Evolutionary conservation across 2,888 invertebrate species (phyloP).

Genomic region (Exephanes ischioxanthus): DNA sequence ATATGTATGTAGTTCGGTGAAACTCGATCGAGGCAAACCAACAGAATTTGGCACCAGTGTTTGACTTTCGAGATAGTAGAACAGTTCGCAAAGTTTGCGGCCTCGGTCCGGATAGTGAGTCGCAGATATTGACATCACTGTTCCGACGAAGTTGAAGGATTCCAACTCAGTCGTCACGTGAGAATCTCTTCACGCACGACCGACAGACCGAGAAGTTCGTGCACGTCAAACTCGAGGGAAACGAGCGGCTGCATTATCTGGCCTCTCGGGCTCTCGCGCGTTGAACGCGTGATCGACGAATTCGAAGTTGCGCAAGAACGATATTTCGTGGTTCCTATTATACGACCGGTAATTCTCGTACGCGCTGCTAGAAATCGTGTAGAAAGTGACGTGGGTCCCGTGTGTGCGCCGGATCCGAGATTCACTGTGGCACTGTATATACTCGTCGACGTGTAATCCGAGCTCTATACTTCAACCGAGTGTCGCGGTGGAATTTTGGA

Average conservation of each 20-base stretch:
- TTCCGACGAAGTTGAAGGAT: neutral
- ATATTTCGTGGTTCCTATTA: slow-evolving; percentile 58
- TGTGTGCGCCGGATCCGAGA: slow-evolving; percentile 29
- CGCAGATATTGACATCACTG: slow-evolving; percentile 5
- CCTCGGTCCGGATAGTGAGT: slow-evolving; percentile 3
- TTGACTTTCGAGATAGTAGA: slow-evolving; percentile 6
- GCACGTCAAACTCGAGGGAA: neutral
- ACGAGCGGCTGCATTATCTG: neutral
- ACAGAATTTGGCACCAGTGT: slow-evolving; percentile 14
- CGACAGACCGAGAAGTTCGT: neutral
- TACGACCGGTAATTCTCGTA: slow-evolving; percentile 41
- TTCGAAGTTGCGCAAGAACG: slow-evolving; percentile 56
- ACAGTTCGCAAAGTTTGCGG: slow-evolving; percentile 2
- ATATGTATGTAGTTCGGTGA: neutral
- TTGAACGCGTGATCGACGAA: slow-evolving; percentile 46
- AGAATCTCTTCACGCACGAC: slow-evolving; percentile 12
- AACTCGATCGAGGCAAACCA: slow-evolving; percentile 8
- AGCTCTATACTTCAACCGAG: neutral
- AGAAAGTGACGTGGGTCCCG: slow-evolving; percentile 57
- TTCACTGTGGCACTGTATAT: neutral
- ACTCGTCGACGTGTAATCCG: neutral
- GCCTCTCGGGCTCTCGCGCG: slow-evolving; percentile 22
- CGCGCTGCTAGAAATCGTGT: slow-evolving; percentile 44
- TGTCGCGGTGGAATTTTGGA: slow-evolving; percentile 19
- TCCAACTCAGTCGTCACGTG: neutral